These are phyloP conservation scores for Strigamia maritima DNA, from an alignment of 2,888 invertebrate species.

Conservation along the genomic window DNA sequence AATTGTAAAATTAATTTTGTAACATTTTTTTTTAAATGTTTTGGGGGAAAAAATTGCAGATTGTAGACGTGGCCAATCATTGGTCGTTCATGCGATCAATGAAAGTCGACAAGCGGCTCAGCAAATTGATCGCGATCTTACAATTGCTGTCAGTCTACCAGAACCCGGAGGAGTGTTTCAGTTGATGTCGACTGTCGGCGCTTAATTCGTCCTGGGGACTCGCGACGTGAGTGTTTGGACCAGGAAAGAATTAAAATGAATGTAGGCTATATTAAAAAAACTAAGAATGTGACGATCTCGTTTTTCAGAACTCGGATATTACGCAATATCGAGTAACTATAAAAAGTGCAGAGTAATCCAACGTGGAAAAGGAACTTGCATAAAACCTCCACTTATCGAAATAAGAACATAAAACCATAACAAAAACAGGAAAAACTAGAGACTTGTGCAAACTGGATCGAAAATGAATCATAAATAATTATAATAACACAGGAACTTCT, in stretches of 20 bases:
- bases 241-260: neutral
- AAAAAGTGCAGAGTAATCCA: too few relatives aligned
- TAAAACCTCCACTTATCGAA: too few relatives aligned
- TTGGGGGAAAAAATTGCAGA: slow-evolving; percentile 60
- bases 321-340: too few relatives aligned
- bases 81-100: slow-evolving; percentile 97
- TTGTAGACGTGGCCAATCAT: slow-evolving; percentile 96
- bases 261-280: neutral
- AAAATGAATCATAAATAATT: too few relatives aligned
- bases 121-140: slow-evolving; percentile 82
- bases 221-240: neutral
- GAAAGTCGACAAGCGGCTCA: slow-evolving; percentile 98
- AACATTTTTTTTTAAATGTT: neutral
- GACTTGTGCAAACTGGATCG: too few relatives aligned
- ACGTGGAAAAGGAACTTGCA: too few relatives aligned
- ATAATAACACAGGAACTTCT: too few relatives aligned
- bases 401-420: too few relatives aligned
- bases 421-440: too few relatives aligned
- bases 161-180: slow-evolving; percentile 81
- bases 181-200: slow-evolving; percentile 41
- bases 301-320: too few relatives aligned
- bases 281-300: too few relatives aligned
- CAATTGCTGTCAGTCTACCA: slow-evolving; percentile 73
- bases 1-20: slow-evolving; percentile 46
- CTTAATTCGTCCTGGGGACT: too few relatives aligned